Evolutionary conservation across 2,113 vertebrate genomes (phyloP), one percentile per base, ranked within the genome.

Genomic region (Siniperca knerii): DNA sequence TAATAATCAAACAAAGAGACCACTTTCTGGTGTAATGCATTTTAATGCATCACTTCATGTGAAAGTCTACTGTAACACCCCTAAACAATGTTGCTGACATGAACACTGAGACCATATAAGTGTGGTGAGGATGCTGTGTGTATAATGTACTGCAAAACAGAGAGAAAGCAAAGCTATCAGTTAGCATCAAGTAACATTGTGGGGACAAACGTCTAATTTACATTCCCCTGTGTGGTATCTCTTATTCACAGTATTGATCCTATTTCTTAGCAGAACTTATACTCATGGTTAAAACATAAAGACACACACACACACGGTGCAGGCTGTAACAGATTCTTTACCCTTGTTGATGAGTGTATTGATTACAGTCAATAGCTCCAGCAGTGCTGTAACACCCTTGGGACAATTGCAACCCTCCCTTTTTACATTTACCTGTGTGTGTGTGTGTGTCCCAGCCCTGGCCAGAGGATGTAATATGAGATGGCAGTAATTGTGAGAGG

Each of bases 391-490:
- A 77, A 90, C 25, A 85, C 64, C 77, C 73, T 54, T 0, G 37
- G 70, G 77, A 84, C 21, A 46, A 44, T 18, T 29, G 40, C 37
- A 12, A 64, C 7, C 50, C 25, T 20, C 15, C 8, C 21, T 55
- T 77, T 74, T 46, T 70, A 46, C 46, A 64, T 86, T 61, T 62
- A 25, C 54, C 8, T 48, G 54, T 74, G 44, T 68, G 42, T 20
- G 65, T 29, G 58, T 25, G 21, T 25, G 29, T 58, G 20, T 52
- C 61, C 60, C 72, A 86, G 82, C 50, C 71, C 73, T 74, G 66
- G 58, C 70, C 69, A 83, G 72, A 79, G 68, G 81, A 81, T 76
- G 85, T 87, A 91, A 94, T 64, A 37, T 87, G 90, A 94, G 20
- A 81, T 54, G 29, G 52, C 46, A 35, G 50, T 10, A 64, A 46